These are phyloP conservation scores for Sarcophaga bullata DNA, from an alignment of 1,140 invertebrate genomes.

Conservation along the genomic window DNA sequence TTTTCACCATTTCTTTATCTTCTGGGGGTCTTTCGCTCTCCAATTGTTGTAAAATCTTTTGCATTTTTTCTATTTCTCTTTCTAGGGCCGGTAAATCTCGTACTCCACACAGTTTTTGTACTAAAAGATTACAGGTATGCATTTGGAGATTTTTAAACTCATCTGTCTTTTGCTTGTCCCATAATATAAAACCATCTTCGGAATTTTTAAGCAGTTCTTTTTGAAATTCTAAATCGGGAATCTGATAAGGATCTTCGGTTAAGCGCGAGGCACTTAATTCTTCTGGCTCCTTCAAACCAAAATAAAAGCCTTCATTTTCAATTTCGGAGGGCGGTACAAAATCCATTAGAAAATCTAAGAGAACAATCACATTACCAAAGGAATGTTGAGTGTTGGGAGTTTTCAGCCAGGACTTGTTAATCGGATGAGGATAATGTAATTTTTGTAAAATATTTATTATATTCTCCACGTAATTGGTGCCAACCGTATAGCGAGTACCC, in stretches of 20 bases:
- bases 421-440: constrained; percentile 56
- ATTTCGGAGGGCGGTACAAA: constrained; percentile 49
- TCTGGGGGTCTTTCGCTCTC: constrained; percentile 9
- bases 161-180: constrained; percentile 49
- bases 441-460: constrained; percentile 55
- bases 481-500: constrained; percentile 52
- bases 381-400: constrained; percentile 60
- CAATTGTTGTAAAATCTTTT: background rate
- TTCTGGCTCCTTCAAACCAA: constrained; percentile 41
- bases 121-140: constrained; percentile 46
- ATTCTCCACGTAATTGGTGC: constrained; percentile 58
- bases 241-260: constrained; percentile 7
- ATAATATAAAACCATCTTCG: constrained; percentile 48
- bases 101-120: constrained; percentile 46
- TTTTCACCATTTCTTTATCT: constrained; percentile 32
- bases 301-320: background rate
- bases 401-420: constrained; percentile 61
- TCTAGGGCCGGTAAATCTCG: constrained; percentile 37
- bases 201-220: constrained; percentile 44
- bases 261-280: background rate
- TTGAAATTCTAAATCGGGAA: constrained; percentile 49
- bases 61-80: constrained; percentile 30
- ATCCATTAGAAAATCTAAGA: constrained; percentile 60
- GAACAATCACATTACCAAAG: constrained; percentile 59
- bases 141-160: constrained; percentile 46